Evolutionary conservation across 2,113 vertebrate genomes (phyloP).

Genomic region (Paradoxurus hermaphroditus): DNA sequence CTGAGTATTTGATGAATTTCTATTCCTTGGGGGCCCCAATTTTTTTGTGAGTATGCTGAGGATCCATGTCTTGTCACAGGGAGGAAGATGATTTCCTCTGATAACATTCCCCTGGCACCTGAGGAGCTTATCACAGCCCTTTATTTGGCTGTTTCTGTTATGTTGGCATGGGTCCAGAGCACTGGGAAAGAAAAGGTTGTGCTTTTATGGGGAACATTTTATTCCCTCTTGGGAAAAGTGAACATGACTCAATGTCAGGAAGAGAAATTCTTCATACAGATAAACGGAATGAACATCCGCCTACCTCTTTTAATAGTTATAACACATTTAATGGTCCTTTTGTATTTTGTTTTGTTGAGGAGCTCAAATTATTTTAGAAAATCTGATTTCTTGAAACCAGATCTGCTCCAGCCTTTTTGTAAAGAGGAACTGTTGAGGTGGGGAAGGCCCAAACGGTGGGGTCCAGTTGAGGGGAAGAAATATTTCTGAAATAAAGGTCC

Average conservation of each 20-base stretch:
- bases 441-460: background rate
- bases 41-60: conserved; percentile 61
- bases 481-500: background rate
- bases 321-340: conserved; percentile 50
- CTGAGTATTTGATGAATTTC: conserved; percentile 77
- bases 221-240: conserved; percentile 69
- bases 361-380: conserved; percentile 34
- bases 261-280: conserved; percentile 71
- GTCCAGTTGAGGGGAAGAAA: background rate
- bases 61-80: conserved; percentile 68
- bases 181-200: conserved; percentile 47
- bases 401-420: background rate
- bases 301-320: conserved; percentile 62
- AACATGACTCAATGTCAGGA: conserved; percentile 74
- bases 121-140: conserved; percentile 68
- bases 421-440: background rate
- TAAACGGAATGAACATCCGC: conserved; percentile 61
- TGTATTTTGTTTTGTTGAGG: conserved; percentile 53
- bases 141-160: conserved; percentile 70
- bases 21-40: conserved; percentile 60
- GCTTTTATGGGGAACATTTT: conserved; percentile 69
- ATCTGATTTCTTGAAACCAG: conserved; percentile 44
- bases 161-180: conserved; percentile 64
- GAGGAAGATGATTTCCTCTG: conserved; percentile 76
- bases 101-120: conserved; percentile 70